phyloP scores from a whole-genome alignment of 2,888 invertebrate species.

The Cosmorhoe ocellata region DNA sequence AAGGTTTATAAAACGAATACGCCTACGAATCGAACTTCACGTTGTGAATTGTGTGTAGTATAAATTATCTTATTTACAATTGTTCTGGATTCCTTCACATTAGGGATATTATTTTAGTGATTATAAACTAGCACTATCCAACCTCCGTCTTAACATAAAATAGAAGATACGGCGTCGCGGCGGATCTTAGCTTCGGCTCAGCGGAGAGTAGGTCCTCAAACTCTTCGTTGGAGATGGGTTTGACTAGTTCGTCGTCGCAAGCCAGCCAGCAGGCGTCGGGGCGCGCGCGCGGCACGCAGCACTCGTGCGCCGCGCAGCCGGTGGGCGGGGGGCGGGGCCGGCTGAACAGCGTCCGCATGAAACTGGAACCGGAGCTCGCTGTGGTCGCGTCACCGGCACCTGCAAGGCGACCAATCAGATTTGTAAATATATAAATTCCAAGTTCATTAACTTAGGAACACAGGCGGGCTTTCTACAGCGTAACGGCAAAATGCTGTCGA shows the following conservation, averaged over 20 bases:
- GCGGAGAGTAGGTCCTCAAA: conserved; percentile 89
- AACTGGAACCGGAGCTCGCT: conserved; percentile 51
- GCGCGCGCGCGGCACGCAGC: conserved; percentile 77
- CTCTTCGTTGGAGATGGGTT: conserved; percentile 89
- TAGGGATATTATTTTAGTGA: no score
- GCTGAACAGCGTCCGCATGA: conserved; percentile 72
- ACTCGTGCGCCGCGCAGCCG: conserved; percentile 79
- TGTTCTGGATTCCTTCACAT: no score
- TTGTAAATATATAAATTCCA: no score
- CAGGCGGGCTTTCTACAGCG: no score
- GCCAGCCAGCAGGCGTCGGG: conserved; percentile 87
- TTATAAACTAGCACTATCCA: conserved; percentile 52
- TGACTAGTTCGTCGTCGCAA: conserved; percentile 94
- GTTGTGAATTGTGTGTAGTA: no score
- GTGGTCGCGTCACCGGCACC: conserved; percentile 31
- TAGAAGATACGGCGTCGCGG: conserved; percentile 92
- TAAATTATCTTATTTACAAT: no score
- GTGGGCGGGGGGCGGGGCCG: conserved; percentile 47
- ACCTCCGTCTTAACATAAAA: conserved; percentile 88
- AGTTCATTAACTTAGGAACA: no score
- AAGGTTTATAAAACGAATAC: no score
- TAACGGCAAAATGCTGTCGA: no score
- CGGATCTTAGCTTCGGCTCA: conserved; percentile 86
- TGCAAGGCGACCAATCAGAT: not conserved
- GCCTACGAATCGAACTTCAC: no score